phyloP scores from a whole-genome alignment of 2,113 vertebrate genomes.

The Alaudala cheleensis region DNA sequence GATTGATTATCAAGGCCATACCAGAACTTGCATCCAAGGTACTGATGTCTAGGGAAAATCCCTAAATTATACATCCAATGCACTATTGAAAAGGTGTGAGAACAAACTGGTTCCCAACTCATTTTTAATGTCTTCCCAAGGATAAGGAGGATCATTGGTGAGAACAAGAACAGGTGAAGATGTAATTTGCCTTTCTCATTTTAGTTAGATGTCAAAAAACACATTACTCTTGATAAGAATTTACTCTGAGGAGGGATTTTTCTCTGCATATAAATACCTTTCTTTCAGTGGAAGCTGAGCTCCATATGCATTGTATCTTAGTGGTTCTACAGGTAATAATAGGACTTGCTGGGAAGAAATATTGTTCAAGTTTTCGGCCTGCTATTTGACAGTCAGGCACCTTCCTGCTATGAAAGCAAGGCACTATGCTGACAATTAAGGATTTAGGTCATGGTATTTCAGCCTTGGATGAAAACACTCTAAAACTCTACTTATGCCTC shows the following conservation, averaged over 20 bases:
- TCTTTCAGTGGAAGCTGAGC: neutral
- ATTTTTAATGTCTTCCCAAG: neutral
- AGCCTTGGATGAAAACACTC: neutral
- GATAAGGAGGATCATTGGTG: neutral
- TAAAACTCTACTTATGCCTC: neutral
- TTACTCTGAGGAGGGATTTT: neutral
- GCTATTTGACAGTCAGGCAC: neutral
- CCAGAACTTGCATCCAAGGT: neutral
- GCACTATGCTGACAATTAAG: neutral
- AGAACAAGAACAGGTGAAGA: neutral
- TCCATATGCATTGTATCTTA: neutral
- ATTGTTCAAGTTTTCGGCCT: neutral
- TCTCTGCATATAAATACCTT: neutral
- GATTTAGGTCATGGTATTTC: neutral
- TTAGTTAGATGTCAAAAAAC: neutral
- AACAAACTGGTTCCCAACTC: neutral
- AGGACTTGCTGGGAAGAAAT: fast-evolving
- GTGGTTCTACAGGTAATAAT: neutral
- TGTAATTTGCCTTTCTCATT: neutral
- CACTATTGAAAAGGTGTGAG: neutral
- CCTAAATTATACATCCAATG: neutral
- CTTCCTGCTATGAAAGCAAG: neutral
- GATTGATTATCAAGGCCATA: neutral
- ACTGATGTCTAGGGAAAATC: neutral
- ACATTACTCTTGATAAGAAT: neutral